These are phyloP conservation scores for Globodera ellingtonae DNA, from an alignment of 1,140 invertebrate species.

Conservation along the genomic window DNA sequence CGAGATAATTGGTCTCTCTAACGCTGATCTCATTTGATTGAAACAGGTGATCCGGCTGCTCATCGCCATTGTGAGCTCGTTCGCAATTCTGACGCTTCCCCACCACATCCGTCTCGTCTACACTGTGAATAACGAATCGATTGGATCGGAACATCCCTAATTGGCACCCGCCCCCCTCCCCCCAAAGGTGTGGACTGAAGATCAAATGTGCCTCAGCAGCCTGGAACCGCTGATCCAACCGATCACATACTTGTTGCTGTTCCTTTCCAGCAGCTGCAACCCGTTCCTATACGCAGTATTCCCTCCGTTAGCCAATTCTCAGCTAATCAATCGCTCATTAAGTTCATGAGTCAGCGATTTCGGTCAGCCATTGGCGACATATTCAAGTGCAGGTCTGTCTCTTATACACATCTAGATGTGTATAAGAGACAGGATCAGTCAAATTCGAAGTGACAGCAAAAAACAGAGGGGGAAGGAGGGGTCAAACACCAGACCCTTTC, in stretches of 20 bases:
- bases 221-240: conserved; percentile 56
- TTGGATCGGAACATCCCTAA: too few relatives aligned
- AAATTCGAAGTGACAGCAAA: neutral
- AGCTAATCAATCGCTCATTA: neutral
- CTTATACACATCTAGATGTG: too few relatives aligned
- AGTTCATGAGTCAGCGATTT: conserved; percentile 59
- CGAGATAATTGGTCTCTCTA: too few relatives aligned
- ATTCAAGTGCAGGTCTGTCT: conserved; percentile 55
- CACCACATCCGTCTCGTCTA: conserved; percentile 57
- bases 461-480: too few relatives aligned
- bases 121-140: conserved; percentile 37
- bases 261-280: conserved; percentile 57
- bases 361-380: conserved; percentile 53
- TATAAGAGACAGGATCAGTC: too few relatives aligned
- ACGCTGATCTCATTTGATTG: too few relatives aligned
- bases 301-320: neutral
- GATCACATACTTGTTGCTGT: conserved; percentile 54
- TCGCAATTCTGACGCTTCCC: conserved; percentile 61
- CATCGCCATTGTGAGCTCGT: conserved; percentile 61
- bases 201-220: conserved; percentile 45
- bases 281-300: conserved; percentile 57
- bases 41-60: conserved; percentile 60
- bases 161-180: too few relatives aligned
- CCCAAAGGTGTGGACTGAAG: conserved; percentile 51
- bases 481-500: too few relatives aligned